Conservation (phyloP, 2,797 vertebrate genomes). For the Periparus ater region DNA sequence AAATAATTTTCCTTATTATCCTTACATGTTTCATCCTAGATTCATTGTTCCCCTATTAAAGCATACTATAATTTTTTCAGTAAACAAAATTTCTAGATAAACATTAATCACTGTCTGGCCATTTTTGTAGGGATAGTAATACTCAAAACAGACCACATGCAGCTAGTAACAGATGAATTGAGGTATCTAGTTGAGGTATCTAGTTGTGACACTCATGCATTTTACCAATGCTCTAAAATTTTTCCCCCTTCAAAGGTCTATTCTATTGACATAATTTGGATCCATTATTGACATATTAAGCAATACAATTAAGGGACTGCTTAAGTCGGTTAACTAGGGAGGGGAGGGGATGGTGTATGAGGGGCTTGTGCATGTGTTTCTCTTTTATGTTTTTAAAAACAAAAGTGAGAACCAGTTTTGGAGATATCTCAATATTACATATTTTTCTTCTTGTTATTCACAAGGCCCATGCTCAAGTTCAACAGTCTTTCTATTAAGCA, state of each 20-base stretch:
- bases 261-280: background rate
- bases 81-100: background rate
- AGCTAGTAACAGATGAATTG: background rate
- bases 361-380: background rate
- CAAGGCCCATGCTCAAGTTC: background rate
- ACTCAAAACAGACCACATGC: background rate
- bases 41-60: background rate
- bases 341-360: background rate
- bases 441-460: background rate
- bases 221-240: background rate
- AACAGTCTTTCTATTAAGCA: background rate
- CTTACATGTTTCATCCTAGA: background rate
- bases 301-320: background rate
- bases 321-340: background rate
- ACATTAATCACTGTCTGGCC: background rate
- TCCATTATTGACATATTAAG: background rate
- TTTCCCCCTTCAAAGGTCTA: background rate
- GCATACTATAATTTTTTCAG: background rate
- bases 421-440: background rate
- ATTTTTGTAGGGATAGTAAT: background rate
- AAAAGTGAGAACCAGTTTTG: background rate
- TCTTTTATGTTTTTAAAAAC: background rate
- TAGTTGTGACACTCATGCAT: background rate
- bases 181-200: background rate
- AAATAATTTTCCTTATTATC: constrained; percentile 11